A percentile compares a stretch with the other conserved stretches of the same genome.
Conservation (phyloP, 2,113 vertebrate species). For the Arizona elegans region DNA sequence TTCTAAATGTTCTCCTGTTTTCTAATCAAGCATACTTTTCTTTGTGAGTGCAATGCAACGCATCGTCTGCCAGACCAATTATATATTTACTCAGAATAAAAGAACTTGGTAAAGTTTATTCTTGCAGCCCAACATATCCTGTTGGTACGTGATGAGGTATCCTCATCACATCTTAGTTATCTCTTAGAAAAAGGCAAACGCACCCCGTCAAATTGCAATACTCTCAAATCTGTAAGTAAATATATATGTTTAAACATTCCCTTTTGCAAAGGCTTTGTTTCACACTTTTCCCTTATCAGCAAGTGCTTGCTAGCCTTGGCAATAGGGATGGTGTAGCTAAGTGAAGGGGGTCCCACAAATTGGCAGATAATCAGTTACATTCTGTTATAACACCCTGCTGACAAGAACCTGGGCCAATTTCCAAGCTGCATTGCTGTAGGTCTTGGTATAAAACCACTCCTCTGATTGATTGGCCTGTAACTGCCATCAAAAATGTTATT, state of each 20-base stretch:
- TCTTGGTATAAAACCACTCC: conserved; percentile 69
- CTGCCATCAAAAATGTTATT: conserved; percentile 45
- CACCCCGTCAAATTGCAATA: conserved; percentile 8
- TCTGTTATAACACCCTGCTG: conserved; percentile 74
- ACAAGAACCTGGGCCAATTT: conserved; percentile 67
- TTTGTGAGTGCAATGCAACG: neutral
- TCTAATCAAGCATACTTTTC: neutral
- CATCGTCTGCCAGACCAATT: neutral
- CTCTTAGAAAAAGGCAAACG: conserved; percentile 41
- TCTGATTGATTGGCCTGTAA: conserved; percentile 59
- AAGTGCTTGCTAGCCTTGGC: conserved; percentile 63
- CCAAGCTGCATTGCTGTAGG: conserved; percentile 75
- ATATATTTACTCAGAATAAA: neutral
- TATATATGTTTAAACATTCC: conserved; percentile 63
- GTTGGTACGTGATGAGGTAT: neutral
- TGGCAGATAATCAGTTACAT: conserved; percentile 70
- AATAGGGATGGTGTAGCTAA: conserved; percentile 68
- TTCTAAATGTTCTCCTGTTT: neutral
- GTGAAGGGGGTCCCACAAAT: conserved; percentile 65
- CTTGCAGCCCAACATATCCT: neutral
- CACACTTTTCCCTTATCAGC: conserved; percentile 58
- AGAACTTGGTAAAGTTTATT: neutral
- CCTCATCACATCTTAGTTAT: neutral
- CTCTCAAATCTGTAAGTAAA: conserved; percentile 49
- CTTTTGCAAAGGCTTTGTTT: conserved; percentile 63